Percentiles rank a stretch among this genome's conserved stretches.
Evolutionary conservation across 1,140 invertebrate species (phyloP).

Genomic region (Brachionus paranguensis): DNA sequence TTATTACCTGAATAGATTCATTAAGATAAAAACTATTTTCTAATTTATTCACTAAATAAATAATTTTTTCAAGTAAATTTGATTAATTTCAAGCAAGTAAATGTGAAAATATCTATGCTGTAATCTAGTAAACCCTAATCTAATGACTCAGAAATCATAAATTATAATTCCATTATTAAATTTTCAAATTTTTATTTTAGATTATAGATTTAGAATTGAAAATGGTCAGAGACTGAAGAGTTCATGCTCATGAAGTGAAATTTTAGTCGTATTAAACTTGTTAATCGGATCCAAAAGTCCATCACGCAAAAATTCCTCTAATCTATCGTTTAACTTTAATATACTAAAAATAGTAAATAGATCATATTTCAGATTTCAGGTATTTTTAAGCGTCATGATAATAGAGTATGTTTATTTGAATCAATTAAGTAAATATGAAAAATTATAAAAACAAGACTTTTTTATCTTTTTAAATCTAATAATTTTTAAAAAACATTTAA

Average conservation of each 20-base stretch:
- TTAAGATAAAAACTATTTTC: not conserved
- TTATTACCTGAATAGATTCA: not conserved
- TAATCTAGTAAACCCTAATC: not conserved
- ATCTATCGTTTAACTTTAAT: not conserved
- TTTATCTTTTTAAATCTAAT: not conserved
- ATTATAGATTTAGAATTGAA: not conserved
- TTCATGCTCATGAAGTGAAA: not conserved
- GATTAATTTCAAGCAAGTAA: not conserved
- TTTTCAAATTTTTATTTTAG: not conserved
- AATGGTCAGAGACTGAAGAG: not conserved
- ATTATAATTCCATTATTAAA: not conserved
- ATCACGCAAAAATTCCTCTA: not conserved
- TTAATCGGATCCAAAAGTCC: not conserved
- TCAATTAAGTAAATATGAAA: too few species aligned
- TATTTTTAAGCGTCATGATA: too few species aligned
- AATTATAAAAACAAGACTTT: not conserved
- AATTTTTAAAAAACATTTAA: not conserved
- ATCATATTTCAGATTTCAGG: not conserved
- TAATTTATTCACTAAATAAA: not conserved
- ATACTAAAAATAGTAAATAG: not conserved
- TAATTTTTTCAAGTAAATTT: not conserved
- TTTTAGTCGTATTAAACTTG: not conserved
- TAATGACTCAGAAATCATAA: not conserved
- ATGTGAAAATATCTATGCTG: not conserved
- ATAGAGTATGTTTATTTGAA: too few species aligned